Base-by-base conservation (phyloP, 2,888 invertebrate species). In the Magallana nippona region DNA sequence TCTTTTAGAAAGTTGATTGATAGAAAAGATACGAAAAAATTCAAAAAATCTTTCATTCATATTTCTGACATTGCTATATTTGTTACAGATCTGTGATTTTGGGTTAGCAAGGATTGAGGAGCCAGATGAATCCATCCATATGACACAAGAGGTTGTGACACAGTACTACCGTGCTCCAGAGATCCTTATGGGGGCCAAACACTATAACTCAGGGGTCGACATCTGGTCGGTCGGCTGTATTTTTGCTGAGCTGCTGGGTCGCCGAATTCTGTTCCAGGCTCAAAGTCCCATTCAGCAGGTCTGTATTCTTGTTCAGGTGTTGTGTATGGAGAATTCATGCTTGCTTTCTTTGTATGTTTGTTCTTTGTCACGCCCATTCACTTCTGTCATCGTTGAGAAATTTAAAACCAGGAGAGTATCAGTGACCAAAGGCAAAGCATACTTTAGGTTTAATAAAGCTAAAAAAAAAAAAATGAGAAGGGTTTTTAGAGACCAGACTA, bases 181-280 rank as follows among this genome's bases (percentile, higher is more conserved):
- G 95, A 98, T 99, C 92, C 95, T 99, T 86, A 99, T 99, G 99
- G 99, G 99, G 56, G 98, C 99, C 56, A 97, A 97, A 91, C 98
- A 99, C 94, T 99, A 99, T 95, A 97, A 98, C 10, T 97, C 97
- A 13, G 98, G 98, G 5, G 98, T 99, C 78, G 99, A 99, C 94
- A 98, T 99, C 83, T 99, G 99, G 99, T 98, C 98, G 77, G 99
- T 99, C 78, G 99, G 99, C 79, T 99, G 99, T 95, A 99, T 99
- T 94, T 99, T 99, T 94, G 99, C 99, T 62, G 99, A 99, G 94
- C 96, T 99, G 86, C 96, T 99, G 80, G 98, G 98, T 84, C 95
- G 99, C 88, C 96, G 99, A 91, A 99, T 99, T 91, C 96, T 99
- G 89, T 99, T 99, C 95, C 99, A 99, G 95, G 99, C 99, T 71